Evolutionary conservation across 2,888 invertebrate genomes (phyloP), one percentile per base, ranked within the genome.

Genomic region (Esperia sulphurella): DNA sequence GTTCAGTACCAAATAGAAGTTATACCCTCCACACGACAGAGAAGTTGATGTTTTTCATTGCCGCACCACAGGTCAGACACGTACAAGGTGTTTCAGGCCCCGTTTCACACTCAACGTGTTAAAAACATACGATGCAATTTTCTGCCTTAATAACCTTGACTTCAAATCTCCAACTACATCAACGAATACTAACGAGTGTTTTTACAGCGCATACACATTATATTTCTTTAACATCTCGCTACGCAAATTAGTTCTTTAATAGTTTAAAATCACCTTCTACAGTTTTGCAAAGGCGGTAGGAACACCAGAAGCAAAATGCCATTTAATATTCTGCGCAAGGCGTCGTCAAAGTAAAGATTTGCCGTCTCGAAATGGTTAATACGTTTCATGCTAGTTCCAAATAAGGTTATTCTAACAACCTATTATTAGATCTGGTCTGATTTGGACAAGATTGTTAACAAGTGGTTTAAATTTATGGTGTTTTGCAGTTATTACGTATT

Each of bases 131-230:
- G n/a, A n/a, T 5, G 5, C 5, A 21, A 5, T 21, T 21, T 5
- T 21, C 21, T 21, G 21, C 21, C 21, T 3, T 21, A 21, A 37
- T 33, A 14, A 0, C 37, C 37, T 37, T 37, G 37, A 37, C 37
- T 37, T 12, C 35, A 6, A 35, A 6, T 12, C 12, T 8, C 10
- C 10, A n/a, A n/a, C n/a, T 12, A 35, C 14, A 39, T 12, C 13
- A 39, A 14, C 38, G 8, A 12, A 39, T 45, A 38, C 37, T 45
- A 45, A 45, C 45, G 39, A 39, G 45, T 45, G 13, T 9, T 39
- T 30, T 30, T 39, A 39, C 13, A 39, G 31, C 39, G 13, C 39
- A 39, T 8, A 31, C 31, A 31, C 3, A 31, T 31, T 31, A 31
- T 9, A 21, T 21, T 21, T 31, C 10, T 31, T 31, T 31, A 31